Conservation (phyloP, 2,113 vertebrate genomes). For the Pterocles burchelli region DNA sequence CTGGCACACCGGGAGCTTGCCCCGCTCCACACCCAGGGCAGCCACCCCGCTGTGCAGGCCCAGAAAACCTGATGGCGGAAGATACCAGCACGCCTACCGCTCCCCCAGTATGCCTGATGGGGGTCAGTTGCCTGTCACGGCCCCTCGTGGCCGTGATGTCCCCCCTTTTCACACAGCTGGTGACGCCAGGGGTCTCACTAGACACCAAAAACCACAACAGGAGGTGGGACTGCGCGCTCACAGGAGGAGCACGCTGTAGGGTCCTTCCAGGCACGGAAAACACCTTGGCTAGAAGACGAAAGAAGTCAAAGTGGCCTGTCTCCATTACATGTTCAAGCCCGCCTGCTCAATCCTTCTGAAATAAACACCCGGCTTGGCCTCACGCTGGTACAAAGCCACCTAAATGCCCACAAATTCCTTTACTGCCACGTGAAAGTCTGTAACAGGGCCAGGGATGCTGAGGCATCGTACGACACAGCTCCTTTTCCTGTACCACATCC, state of each 20-base stretch:
- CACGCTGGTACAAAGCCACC: neutral
- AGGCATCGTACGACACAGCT: neutral
- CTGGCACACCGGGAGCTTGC: neutral
- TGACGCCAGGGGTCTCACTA: fast-evolving
- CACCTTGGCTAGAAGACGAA: neutral
- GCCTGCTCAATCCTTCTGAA: neutral
- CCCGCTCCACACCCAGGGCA: neutral
- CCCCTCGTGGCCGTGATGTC: fast-evolving
- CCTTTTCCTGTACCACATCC: neutral
- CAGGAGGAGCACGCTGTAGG: neutral
- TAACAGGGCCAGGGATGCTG: neutral
- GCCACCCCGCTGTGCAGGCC: no score
- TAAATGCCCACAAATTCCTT: neutral
- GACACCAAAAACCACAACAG: neutral
- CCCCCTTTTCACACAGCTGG: neutral
- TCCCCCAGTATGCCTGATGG: neutral
- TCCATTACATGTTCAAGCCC: fast-evolving
- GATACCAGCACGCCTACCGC: fast-evolving
- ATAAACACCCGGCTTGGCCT: neutral
- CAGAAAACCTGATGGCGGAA: neutral
- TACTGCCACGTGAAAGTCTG: neutral
- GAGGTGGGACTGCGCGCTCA: fast-evolving
- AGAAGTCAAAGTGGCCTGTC: fast-evolving
- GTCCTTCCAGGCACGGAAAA: neutral
- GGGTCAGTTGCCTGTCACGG: neutral